Evolutionary conservation across 2,797 vertebrate species (phyloP), one percentile per base, ranked within the genome.

Genomic region (Lithobates sylvaticus): DNA sequence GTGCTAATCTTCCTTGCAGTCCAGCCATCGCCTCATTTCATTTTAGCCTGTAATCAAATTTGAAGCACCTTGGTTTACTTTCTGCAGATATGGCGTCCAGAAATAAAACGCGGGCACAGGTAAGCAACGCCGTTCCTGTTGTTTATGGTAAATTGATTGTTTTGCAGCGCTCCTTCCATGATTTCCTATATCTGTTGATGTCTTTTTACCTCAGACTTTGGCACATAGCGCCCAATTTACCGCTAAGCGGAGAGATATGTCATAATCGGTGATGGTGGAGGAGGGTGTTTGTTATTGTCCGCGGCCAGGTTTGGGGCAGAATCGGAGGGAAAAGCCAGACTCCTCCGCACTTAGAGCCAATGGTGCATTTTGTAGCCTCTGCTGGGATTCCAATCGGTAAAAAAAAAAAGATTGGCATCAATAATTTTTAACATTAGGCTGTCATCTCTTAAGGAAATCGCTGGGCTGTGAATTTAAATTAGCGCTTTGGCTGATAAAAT

Each of bases 381-480:
- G 26, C 7, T 44, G 83, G 85, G 64, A 89, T 73, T 76, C 42
- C 86, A 2, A 36, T 70, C 13, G 16, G 13, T 84, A 79, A 29
- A 86, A 29, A 77, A 79, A 29, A 86, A 29, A 77, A 88, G 61
- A 87, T 26, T 72, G 79, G 83, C 84, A 83, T 88, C 86, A 90
- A 84, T 90, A 89, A 90, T 87, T 90, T 90, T 90, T 84, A 86
- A 58, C 27, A 84, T 90, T 88, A 84, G 29, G 36, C 81, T 88
- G 83, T 90, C 86, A 87, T 90, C 85, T 87, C 86, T 88, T 88
- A 89, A 89, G 88, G 88, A 89, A 92, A 87, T 85, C 85, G 84
- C 84, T 89, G 89, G 90, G 79, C 86, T 88, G 54, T 84, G 78
- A 80, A 74, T 91, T 88, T 86, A 88, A 90, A 89, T 91, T 86